Base-by-base conservation (phyloP, 2,888 invertebrate genomes). In the Chydorus sphaericus region DNA sequence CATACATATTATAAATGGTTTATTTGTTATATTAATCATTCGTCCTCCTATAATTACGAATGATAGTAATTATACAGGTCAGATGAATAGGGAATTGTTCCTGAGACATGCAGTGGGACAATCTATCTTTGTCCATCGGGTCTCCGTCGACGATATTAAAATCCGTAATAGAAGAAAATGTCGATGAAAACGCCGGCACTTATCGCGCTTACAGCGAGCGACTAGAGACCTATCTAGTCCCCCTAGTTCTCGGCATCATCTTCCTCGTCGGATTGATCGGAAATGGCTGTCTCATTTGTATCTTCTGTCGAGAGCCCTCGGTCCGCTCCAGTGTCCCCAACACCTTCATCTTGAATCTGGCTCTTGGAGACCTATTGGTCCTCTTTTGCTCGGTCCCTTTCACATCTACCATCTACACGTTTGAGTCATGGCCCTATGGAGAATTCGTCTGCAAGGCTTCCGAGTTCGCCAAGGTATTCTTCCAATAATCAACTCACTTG, bases 321-420 rank as follows among this genome's bases (percentile, higher is more conserved):
- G 85, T 90, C 85, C 74, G 88, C 59, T n/a, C n/a, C n/a, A 89
- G 85, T 68, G 84, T 86, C 1, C 88, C 90, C 2, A 90, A 90
- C 64, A 85, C 84, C 74, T 68, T 69, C 62, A 73, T 74, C 57
- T 70, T 73, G 60, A 87, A 85, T 1, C 68, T 91, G 61, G 87
- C 90, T 0, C 68, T 88, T 8, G 90, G 90, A 1, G 91, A 91
- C 69, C 74, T 91, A n/a, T 66, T 79, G 60, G 82, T 90, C 3
- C 84, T 90, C 65, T 69, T 89, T 58, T 82, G 83, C 1, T 83
- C 85, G 56, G 86, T 89, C 7, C 89, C 89, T 0, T 81, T 89
- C 69, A 88, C 88, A 2, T 65, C 68, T 36, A 69, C 69, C 4
- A 62, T 69, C 11, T 73, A 68, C 62, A 66, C 69, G 3, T 62